Percentiles rank a stretch among this genome's conserved stretches.
Evolutionary conservation across 2,888 invertebrate species (phyloP).

Genomic region (Erpobdella octoculata): DNA sequence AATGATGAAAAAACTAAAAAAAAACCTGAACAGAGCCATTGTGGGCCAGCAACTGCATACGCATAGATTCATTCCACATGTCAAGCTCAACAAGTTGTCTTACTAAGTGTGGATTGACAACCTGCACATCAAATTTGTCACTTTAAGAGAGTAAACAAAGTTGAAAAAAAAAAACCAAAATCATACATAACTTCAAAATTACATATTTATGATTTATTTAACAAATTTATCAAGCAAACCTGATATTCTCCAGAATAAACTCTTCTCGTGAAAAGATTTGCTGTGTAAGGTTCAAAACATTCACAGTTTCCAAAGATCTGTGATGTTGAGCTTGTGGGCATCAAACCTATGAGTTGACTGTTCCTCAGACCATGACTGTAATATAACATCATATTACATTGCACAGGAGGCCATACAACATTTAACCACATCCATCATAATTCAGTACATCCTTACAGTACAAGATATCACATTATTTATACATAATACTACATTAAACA

Average conservation of each 20-base stretch:
- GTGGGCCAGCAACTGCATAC: constrained; percentile 79
- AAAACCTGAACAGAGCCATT: constrained; percentile 79
- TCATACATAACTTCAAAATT: too few relatives aligned
- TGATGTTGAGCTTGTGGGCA: constrained; percentile 98
- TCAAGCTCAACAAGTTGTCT: constrained; percentile 81
- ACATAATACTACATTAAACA: too few relatives aligned
- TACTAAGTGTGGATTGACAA: constrained; percentile 89
- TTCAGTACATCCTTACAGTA: too few relatives aligned
- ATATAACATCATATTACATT: too few relatives aligned
- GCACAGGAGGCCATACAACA: too few relatives aligned
- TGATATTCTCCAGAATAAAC: constrained; percentile 89
- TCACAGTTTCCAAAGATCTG: constrained; percentile 98
- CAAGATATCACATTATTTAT: too few relatives aligned
- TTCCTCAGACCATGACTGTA: constrained; percentile 75
- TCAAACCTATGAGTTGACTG: constrained; percentile 84
- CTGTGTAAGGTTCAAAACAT: constrained; percentile 93
- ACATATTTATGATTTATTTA: neutral
- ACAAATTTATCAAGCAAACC: constrained; percentile 42
- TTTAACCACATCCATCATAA: too few relatives aligned
- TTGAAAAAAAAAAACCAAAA: neutral
- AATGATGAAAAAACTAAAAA: neutral
- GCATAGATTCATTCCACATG: constrained; percentile 90
- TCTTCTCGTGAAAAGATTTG: constrained; percentile 85
- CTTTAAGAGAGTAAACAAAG: neutral
- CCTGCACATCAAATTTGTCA: constrained; percentile 59